These are phyloP conservation scores for Sinonovacula constricta DNA, from an alignment of 1,140 invertebrate species.

Conservation along the genomic window DNA sequence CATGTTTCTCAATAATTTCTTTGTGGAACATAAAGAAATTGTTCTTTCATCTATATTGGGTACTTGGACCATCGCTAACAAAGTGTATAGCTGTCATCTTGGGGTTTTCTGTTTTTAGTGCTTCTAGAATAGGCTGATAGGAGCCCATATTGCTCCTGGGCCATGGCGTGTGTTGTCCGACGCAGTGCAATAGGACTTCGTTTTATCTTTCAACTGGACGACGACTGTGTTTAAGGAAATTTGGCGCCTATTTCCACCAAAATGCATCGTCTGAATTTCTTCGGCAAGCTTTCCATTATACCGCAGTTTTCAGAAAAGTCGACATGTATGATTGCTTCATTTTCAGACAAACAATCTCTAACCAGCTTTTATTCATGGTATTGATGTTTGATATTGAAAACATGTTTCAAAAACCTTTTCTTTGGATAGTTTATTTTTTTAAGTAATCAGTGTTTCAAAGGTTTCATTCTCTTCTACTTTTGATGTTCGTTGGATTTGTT, in stretches of 20 bases:
- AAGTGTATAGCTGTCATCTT: background rate
- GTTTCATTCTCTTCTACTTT: background rate
- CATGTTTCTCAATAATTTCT: background rate
- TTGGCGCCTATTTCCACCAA: constrained; percentile 48
- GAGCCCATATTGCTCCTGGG: constrained; percentile 45
- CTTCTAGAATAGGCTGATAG: background rate
- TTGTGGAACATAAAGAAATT: background rate
- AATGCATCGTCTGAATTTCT: constrained; percentile 55
- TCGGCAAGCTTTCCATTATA: constrained; percentile 44
- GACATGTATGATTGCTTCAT: background rate
- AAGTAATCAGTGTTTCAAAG: background rate
- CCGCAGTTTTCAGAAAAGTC: constrained; percentile 61
- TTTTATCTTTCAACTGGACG: constrained; percentile 5
- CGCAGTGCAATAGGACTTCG: constrained; percentile 24
- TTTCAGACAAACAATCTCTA: background rate
- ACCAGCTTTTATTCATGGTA: background rate
- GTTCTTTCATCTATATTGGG: background rate
- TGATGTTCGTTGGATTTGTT: background rate
- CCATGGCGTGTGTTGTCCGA: constrained; percentile 26
- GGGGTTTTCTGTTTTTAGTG: background rate
- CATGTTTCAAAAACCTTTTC: background rate
- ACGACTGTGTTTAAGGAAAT: constrained; percentile 52
- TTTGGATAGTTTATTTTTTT: background rate
- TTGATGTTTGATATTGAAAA: background rate
- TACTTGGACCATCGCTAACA: background rate